Conservation (phyloP, 2,797 vertebrate genomes). For the Brachymystax lenok region DNA sequence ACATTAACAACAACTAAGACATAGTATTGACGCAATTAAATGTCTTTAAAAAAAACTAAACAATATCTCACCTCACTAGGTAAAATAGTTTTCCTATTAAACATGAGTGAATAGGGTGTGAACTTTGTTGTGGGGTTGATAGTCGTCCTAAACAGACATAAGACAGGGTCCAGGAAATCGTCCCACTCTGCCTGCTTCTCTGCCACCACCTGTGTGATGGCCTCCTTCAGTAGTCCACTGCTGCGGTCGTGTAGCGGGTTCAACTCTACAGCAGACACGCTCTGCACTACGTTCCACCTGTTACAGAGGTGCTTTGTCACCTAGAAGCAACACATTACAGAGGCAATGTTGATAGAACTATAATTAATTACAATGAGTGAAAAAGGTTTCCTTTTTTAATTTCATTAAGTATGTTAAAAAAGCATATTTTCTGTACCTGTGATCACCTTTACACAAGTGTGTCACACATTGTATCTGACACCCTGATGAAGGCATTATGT, state of each 20-base stretch:
- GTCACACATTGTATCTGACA: too few relatives aligned
- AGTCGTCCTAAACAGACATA: conserved; percentile 83
- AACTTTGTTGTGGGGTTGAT: conserved; percentile 83
- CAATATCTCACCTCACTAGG: conserved; percentile 66
- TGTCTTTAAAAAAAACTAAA: not conserved
- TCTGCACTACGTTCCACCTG: conserved; percentile 82
- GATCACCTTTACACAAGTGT: too few relatives aligned
- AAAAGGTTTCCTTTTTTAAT: too few relatives aligned
- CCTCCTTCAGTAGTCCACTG: conserved; percentile 72
- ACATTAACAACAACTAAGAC: too few relatives aligned
- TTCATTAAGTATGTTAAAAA: too few relatives aligned
- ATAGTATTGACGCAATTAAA: not conserved
- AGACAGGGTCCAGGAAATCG: conserved; percentile 80
- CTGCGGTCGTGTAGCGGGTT: conserved; percentile 73
- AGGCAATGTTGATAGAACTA: not conserved
- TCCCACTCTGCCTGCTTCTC: conserved; percentile 86
- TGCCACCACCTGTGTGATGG: conserved; percentile 75
- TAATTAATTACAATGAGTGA: too few relatives aligned
- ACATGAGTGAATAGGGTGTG: conserved; percentile 87
- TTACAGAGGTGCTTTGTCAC: conserved; percentile 79
- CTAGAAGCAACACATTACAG: conserved; percentile 55
- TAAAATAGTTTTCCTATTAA: conserved; percentile 80
- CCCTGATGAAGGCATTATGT: too few relatives aligned
- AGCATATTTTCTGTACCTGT: too few relatives aligned
- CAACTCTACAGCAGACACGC: conserved; percentile 73